Evolutionary conservation across 2,888 invertebrate species (phyloP), one percentile per base, ranked within the genome.

Genomic region (Stratiomys singularior): DNA sequence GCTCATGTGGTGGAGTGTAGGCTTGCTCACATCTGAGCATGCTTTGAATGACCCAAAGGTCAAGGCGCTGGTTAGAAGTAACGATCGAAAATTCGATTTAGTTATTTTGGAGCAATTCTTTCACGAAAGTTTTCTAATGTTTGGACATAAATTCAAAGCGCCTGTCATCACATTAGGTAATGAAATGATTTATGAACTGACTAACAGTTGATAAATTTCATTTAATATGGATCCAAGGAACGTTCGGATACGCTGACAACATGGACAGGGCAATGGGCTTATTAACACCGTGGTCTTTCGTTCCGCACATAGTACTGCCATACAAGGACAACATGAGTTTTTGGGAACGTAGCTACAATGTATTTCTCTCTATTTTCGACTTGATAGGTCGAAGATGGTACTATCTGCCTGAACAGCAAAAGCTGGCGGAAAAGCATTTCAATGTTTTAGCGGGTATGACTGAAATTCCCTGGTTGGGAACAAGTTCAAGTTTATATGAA

Each of bases 71-170:
- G 85, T 87, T 21, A 81, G 82, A 1, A 86, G 86, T 3, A 83
- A 85, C 27, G 82, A 87, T 74, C 82, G 83, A n/a, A 86, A 88
- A 76, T 87, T 83, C 74, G 88, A 88, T 81, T 80, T 88, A 11
- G 83, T 88, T 3, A 83, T 89, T 0, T 78, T 87, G 76, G 88
- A 88, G 77, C 87, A 87, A 76, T 88, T 88, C 80, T 86, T 88
- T 74, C 87, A 86, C 78, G 88, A 88, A 80, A 87, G 88, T 9
- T 85, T 87, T 76, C 83, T 87, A 1, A 87, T 88, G 83, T 86
- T 88, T 78, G 86, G 85, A 3, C 84, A 86, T 67, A 87, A 88
- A 80, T 87, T 87, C 78, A 84, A 85, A 13, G 87, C 86, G 30
- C 88, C 88, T 0, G 82, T 88, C 15, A 84, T 88, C 0, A 85